Percentiles rank a stretch among this genome's conserved stretches.
phyloP scores from a whole-genome alignment of 1,140 invertebrate genomes.

The Heliconius melpomene region DNA sequence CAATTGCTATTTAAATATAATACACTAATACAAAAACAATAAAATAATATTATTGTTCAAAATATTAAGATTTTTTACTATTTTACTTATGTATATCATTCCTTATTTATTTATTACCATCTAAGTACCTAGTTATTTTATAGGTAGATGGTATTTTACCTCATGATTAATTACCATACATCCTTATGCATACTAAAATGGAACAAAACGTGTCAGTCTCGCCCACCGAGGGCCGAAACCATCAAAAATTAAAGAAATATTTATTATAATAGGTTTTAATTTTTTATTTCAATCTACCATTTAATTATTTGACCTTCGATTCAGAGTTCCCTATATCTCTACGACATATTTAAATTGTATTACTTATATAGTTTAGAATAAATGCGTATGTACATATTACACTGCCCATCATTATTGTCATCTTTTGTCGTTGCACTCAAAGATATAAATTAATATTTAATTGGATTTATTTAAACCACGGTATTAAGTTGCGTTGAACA shows the following conservation, averaged over 20 bases:
- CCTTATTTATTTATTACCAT: not conserved
- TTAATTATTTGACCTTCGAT: too few species aligned
- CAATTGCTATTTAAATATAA: too few species aligned
- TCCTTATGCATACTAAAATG: not conserved
- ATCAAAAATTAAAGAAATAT: too few species aligned
- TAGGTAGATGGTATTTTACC: not conserved
- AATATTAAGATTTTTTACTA: not conserved
- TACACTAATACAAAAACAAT: too few species aligned
- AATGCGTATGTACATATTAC: not conserved
- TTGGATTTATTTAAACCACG: not conserved
- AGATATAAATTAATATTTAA: not conserved
- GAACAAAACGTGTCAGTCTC: not conserved
- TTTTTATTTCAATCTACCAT: too few species aligned
- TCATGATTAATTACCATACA: not conserved
- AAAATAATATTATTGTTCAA: not conserved
- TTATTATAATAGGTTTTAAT: too few species aligned
- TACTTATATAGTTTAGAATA: too few species aligned
- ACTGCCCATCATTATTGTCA: not conserved
- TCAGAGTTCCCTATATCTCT: too few species aligned
- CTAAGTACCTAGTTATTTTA: not conserved
- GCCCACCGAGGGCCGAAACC: too few species aligned
- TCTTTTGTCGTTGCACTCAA: not conserved
- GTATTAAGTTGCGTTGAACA: too few species aligned
- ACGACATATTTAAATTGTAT: too few species aligned
- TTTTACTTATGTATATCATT: conserved; percentile 1